Percentiles rank a stretch among this genome's conserved stretches.
These are phyloP conservation scores for Clivina fossor DNA, from an alignment of 2,888 invertebrate species.

Conservation along the genomic window DNA sequence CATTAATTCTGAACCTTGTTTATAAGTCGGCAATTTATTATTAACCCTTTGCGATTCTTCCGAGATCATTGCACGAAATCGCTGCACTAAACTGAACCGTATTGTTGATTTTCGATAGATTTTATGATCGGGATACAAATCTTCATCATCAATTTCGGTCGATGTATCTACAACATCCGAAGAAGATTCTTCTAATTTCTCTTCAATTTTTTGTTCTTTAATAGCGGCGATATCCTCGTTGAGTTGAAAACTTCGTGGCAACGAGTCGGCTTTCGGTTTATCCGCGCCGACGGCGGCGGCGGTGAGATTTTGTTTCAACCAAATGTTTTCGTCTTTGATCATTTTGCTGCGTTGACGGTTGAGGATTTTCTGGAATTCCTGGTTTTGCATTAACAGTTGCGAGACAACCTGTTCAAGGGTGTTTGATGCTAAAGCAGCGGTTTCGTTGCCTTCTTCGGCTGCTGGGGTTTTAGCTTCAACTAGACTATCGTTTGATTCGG, in stretches of 20 bases:
- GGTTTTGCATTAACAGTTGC: conserved; percentile 78
- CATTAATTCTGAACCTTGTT: conserved; percentile 78
- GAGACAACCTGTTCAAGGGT: conserved; percentile 78
- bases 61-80: conserved; percentile 56
- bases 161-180: conserved; percentile 34
- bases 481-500: conserved; percentile 65
- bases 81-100: conserved; percentile 60
- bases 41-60: conserved; percentile 47
- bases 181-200: conserved; percentile 53
- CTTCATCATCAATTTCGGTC: conserved; percentile 45
- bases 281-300: no score
- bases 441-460: conserved; percentile 47
- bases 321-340: conserved; percentile 58
- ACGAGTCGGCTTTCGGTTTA: conserved; percentile 74
- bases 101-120: conserved; percentile 70
- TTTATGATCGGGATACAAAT: conserved; percentile 76
- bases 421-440: conserved; percentile 48
- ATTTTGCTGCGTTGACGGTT: conserved; percentile 71
- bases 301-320: conserved; percentile 68
- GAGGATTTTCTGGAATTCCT: conserved; percentile 77
- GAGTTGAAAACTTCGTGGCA: conserved; percentile 76
- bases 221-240: conserved; percentile 57
- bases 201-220: conserved; percentile 54
- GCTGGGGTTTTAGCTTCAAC: conserved; percentile 51
- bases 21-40: conserved; percentile 62